A percentile compares a stretch with the other conserved stretches of the same genome.
phyloP scores from a whole-genome alignment of 2,797 vertebrate species.

The Rhinophrynus dorsalis region DNA sequence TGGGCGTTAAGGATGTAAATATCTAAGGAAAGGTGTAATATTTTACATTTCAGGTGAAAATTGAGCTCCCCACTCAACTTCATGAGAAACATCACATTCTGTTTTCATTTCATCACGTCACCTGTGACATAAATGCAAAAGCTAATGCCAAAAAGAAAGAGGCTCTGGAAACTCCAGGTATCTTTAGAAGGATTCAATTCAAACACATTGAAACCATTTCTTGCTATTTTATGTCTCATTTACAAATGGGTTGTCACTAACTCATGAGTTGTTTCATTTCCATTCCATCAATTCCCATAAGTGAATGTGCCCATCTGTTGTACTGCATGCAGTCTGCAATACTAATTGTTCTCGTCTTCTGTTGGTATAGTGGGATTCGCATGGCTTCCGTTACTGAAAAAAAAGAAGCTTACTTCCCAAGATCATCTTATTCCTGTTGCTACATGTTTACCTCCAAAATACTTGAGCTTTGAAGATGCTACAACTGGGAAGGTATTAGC shows the following conservation, averaged over 20 bases:
- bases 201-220: constrained; percentile 35
- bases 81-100: constrained; percentile 97
- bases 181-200: constrained; percentile 52
- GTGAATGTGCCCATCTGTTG: constrained; percentile 27
- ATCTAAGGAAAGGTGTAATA: constrained; percentile 55
- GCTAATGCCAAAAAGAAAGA: constrained; percentile 96
- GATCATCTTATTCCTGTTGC: constrained; percentile 88
- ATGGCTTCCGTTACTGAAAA: constrained; percentile 91
- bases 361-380: constrained; percentile 85
- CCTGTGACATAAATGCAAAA: constrained; percentile 97
- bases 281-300: constrained; percentile 5
- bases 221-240: constrained; percentile 11
- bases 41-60: constrained; percentile 87
- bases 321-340: not conserved
- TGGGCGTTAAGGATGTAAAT: not conserved
- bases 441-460: constrained; percentile 82
- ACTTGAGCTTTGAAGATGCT: constrained; percentile 86
- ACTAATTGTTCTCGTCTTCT: constrained; percentile 23
- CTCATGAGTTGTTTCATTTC: constrained; percentile 16
- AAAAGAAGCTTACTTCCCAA: constrained; percentile 84
- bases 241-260: constrained; percentile 19
- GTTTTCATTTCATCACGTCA: constrained; percentile 97
- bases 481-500: constrained; percentile 83
- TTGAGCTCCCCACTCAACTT: constrained; percentile 94
- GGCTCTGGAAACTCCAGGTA: constrained; percentile 92